phyloP scores from a whole-genome alignment of 2,888 invertebrate species.

The Chrysotoxum bicinctum region DNA sequence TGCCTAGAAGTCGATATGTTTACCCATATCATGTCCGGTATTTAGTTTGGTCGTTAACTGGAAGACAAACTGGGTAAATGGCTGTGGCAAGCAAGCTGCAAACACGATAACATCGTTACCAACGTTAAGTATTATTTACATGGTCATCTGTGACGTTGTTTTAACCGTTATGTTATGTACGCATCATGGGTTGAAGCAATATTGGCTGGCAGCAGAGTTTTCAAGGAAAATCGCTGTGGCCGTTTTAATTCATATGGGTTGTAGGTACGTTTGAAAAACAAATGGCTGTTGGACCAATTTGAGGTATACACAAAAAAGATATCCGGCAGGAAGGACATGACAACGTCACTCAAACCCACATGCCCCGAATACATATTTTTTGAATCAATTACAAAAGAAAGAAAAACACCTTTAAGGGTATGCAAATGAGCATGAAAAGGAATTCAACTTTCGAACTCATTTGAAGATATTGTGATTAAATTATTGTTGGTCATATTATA shows the following conservation, averaged over 20 bases:
- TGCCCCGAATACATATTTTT: conserved; percentile 16
- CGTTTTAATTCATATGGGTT: background rate
- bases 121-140: conserved; percentile 67
- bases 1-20: conserved; percentile 53
- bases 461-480: no score
- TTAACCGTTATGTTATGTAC: conserved; percentile 44
- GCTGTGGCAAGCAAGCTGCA: conserved; percentile 52
- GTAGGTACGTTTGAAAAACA: conserved; percentile 13
- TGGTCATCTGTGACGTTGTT: conserved; percentile 68
- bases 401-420: background rate
- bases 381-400: conserved; percentile 6
- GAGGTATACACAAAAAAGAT: background rate
- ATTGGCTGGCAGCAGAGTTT: conserved; percentile 19
- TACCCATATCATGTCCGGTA: conserved; percentile 63
- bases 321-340: background rate
- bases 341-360: conserved; percentile 4
- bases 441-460: no score
- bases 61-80: conserved; percentile 66
- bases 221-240: conserved; percentile 32
- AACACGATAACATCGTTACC: conserved; percentile 64
- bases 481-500: no score
- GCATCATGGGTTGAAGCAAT: conserved; percentile 28
- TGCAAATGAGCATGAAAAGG: no score
- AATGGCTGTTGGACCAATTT: conserved; percentile 21
- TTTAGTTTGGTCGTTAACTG: conserved; percentile 64